phyloP scores from a whole-genome alignment of 2,888 invertebrate species.

The Baronia brevicornis region DNA sequence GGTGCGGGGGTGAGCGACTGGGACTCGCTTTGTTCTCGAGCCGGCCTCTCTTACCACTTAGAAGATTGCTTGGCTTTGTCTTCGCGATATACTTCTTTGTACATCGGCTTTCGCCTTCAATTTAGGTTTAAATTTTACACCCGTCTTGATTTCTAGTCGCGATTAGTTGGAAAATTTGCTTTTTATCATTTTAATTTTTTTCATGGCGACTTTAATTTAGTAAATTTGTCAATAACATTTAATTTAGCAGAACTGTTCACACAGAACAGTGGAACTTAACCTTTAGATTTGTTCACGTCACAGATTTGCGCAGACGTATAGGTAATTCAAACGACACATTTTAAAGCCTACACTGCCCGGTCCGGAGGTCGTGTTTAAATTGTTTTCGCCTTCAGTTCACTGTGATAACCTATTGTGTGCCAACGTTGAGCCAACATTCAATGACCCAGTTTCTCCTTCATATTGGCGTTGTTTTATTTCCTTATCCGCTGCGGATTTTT shows the following conservation, averaged over 20 bases:
- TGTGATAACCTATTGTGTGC: conserved; percentile 49
- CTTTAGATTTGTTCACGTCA: conserved; percentile 24
- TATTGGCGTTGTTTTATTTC: conserved; percentile 29
- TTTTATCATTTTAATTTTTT: conserved; percentile 8
- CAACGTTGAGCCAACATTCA: conserved; percentile 45
- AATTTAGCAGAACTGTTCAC: no score
- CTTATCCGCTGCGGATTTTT: conserved; percentile 26
- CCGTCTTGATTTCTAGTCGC: conserved; percentile 14
- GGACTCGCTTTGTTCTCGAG: conserved; percentile 46
- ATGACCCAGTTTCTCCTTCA: conserved; percentile 40
- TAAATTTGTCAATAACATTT: no score
- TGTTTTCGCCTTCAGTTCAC: conserved; percentile 49
- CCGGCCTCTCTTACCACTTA: conserved; percentile 62
- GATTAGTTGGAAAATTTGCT: conserved; percentile 4
- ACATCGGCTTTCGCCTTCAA: conserved; percentile 41
- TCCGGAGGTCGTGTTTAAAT: conserved; percentile 47
- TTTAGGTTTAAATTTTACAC: conserved; percentile 44
- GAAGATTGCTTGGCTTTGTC: conserved; percentile 67
- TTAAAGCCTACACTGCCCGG: conserved; percentile 34
- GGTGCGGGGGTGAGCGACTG: conserved; percentile 27
- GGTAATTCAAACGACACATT: conserved; percentile 39
- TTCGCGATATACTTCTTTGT: conserved; percentile 55
- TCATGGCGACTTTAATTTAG: no score
- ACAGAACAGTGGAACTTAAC: no score
- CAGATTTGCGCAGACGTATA: conserved; percentile 29